Evolutionary conservation across 2,113 vertebrate genomes (phyloP), one percentile per base, ranked within the genome.

Genomic region (Melanotaenia duboulayi): DNA sequence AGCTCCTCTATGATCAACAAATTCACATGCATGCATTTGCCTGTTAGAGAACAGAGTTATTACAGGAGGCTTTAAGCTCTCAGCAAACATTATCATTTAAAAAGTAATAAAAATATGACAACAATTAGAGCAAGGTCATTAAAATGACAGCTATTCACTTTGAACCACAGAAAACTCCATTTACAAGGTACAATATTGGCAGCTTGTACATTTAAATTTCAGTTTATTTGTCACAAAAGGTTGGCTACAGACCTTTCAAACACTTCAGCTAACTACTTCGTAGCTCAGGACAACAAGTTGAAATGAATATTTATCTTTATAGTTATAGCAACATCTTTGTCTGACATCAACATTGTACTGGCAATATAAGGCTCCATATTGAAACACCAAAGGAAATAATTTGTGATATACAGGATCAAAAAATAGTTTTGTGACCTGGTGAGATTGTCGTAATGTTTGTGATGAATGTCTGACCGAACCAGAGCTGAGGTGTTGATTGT

Each of bases 311-410:
- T 64, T 66, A 71, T 63, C 61, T 48, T 64, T 58, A 61, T 32
- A 68, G 72, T 76, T 60, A 85, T 37, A 74, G 70, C 65, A 70
- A 80, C 75, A 69, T 72, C 59, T 77, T 76, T 61, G 64, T 78
- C 71, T 86, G 88, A 92, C 89, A 90, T 90, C 91, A 76, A 87
- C 79, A 69, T 72, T 77, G 81, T 86, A 89, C 73, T 74, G 84
- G 80, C 80, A 39, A 81, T 58, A 76, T 86, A 90, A 89, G 87
- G 84, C 84, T 88, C 50, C 28, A 11, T n/a, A 46, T 69, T 2
- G 25, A 16, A 57, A 76, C 68, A 80, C 68, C 5, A 24, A 57
- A 59, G 35, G 48, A 76, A 67, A 69, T 24, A 0, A n/a, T n/a
- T 50, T 65, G 12, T 69, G 20, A 74, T 64, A 73, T 59, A 62